Percentiles rank a stretch among this genome's conserved stretches.
phyloP scores from a whole-genome alignment of 2,888 invertebrate species.

The Cheiracanthium punctorium region DNA sequence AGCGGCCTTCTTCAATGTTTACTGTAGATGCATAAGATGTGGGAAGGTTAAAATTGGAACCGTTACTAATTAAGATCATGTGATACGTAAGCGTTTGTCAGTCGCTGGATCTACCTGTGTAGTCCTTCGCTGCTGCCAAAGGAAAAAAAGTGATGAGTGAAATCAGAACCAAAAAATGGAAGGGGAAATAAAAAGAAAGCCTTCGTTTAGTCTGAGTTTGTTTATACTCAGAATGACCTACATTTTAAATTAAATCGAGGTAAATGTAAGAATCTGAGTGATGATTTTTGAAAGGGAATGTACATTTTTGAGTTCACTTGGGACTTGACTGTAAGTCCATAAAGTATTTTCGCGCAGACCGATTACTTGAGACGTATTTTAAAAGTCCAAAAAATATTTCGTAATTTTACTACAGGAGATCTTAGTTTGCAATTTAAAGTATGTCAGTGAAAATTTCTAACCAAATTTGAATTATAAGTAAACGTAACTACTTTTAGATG shows the following conservation, averaged over 20 bases:
- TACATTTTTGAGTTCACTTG: background rate
- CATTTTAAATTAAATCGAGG: slow-evolving; percentile 39
- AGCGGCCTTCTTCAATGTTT: slow-evolving; percentile 34
- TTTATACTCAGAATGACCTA: slow-evolving; percentile 45
- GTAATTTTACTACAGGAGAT: too few relatives aligned
- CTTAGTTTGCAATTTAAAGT: too few relatives aligned
- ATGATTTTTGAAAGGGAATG: background rate
- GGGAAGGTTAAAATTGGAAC: slow-evolving; percentile 40
- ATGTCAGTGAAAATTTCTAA: too few relatives aligned
- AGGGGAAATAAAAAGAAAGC: too few relatives aligned
- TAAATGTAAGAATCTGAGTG: background rate
- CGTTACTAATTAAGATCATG: slow-evolving; percentile 61
- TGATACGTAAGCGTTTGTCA: slow-evolving; percentile 17
- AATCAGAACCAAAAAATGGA: background rate
- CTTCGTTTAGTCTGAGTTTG: slow-evolving; percentile 25
- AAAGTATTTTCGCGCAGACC: too few relatives aligned
- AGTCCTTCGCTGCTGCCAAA: slow-evolving; percentile 5
- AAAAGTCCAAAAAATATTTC: too few relatives aligned
- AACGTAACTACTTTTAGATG: too few relatives aligned
- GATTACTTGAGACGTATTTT: too few relatives aligned
- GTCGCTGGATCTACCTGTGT: slow-evolving; percentile 16
- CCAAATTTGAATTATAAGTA: too few relatives aligned
- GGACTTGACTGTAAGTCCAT: too few relatives aligned
- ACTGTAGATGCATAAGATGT: slow-evolving; percentile 13
- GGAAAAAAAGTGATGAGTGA: background rate